These are phyloP conservation scores for Chascanopsetta lugubris DNA, from an alignment of 2,113 vertebrate species.

Conservation along the genomic window DNA sequence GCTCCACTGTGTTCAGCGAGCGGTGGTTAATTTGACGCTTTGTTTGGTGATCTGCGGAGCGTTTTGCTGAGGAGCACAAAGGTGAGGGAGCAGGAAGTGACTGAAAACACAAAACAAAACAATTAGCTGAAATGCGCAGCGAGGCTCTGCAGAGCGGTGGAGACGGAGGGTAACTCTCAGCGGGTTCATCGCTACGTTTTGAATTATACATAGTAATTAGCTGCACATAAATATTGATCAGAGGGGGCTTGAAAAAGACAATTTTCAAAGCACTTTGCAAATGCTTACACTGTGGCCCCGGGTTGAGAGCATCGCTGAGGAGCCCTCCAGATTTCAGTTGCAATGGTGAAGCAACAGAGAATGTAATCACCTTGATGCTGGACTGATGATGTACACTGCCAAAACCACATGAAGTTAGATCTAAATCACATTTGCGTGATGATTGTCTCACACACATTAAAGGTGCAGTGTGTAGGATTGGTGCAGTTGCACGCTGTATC, in stretches of 20 bases:
- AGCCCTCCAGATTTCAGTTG: conserved; percentile 3
- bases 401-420: background rate
- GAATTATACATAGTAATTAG: conserved; percentile 8
- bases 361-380: background rate
- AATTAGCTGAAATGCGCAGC: background rate
- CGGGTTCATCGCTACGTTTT: background rate
- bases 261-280: background rate
- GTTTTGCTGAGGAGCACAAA: background rate
- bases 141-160: background rate
- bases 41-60: background rate
- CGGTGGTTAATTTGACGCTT: background rate
- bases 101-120: conserved; percentile 3
- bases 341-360: conserved; percentile 1
- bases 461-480: too few relatives aligned
- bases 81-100: background rate
- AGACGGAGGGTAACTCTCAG: background rate
- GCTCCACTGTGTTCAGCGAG: too few relatives aligned
- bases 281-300: background rate
- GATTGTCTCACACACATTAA: too few relatives aligned
- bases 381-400: background rate
- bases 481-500: too few relatives aligned
- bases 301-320: background rate
- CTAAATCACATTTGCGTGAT: background rate
- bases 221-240: conserved; percentile 3
- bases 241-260: background rate